Percentiles rank a stretch among this genome's conserved stretches.
Evolutionary conservation across 1,140 invertebrate species (phyloP).

Genomic region (Diabrotica undecimpunctata): DNA sequence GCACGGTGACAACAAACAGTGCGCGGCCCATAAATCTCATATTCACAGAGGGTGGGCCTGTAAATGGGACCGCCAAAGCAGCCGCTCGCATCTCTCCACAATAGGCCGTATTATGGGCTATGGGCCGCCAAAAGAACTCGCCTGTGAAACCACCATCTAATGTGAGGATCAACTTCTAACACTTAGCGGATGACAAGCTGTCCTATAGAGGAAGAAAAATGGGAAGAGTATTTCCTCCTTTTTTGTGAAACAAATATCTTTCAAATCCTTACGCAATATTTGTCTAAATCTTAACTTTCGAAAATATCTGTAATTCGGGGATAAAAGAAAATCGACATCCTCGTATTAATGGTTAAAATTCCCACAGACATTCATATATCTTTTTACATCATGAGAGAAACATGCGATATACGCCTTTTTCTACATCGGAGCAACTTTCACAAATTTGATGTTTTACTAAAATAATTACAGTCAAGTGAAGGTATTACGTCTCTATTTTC

Average conservation of each 20-base stretch:
- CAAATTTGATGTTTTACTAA: too few relatives aligned
- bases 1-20: conserved; percentile 14
- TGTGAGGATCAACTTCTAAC: conserved; percentile 10
- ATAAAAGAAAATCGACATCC: too few relatives aligned
- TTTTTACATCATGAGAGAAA: too few relatives aligned
- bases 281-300: too few relatives aligned
- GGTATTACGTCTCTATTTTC: too few relatives aligned
- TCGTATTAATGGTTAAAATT: too few relatives aligned
- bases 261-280: too few relatives aligned
- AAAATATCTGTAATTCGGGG: too few relatives aligned
- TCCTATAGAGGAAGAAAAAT: not conserved
- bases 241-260: not conserved
- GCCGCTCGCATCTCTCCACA: conserved; percentile 14
- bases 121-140: conserved; percentile 15
- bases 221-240: not conserved
- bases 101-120: conserved; percentile 11
- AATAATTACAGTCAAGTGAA: too few relatives aligned
- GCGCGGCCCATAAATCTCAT: conserved; percentile 13
- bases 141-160: conserved; percentile 20
- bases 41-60: conserved; percentile 14
- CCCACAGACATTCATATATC: too few relatives aligned
- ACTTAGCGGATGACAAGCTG: conserved; percentile 7
- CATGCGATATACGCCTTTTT: too few relatives aligned
- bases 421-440: too few relatives aligned
- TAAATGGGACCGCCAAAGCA: conserved; percentile 18